Conservation (phyloP, 2,113 vertebrate genomes). For the Sturnus vulgaris region DNA sequence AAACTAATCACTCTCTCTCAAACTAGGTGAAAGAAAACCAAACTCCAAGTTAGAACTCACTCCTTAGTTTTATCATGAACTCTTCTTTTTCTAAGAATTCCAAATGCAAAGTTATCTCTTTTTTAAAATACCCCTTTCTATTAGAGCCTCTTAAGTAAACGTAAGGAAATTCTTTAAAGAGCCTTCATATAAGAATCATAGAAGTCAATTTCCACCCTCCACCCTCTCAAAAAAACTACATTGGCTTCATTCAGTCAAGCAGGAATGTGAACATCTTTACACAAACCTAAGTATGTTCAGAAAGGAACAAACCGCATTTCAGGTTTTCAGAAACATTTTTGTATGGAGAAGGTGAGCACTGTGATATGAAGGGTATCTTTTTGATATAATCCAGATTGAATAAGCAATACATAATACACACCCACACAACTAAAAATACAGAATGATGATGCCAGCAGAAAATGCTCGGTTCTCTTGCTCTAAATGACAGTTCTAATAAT, state of each 20-base stretch:
- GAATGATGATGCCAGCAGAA: background rate
- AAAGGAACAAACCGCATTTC: background rate
- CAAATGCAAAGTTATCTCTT: background rate
- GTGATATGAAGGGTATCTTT: background rate
- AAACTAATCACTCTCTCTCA: background rate
- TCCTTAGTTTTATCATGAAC: background rate
- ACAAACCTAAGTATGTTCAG: fast-evolving
- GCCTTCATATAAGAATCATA: background rate
- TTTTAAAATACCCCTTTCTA: background rate
- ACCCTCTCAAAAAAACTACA: background rate
- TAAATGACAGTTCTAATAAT: constrained; percentile 18
- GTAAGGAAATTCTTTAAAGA: background rate
- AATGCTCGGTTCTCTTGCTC: background rate
- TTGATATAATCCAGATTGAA: background rate
- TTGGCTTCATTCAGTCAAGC: background rate
- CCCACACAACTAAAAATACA: background rate
- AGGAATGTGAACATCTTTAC: background rate
- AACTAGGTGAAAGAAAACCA: background rate
- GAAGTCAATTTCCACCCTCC: background rate
- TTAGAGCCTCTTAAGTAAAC: background rate
- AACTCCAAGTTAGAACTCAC: background rate
- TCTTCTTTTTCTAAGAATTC: background rate
- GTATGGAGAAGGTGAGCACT: background rate
- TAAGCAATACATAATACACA: background rate
- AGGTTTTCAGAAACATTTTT: background rate